phyloP scores from a whole-genome alignment of 2,113 vertebrate species.

The Gyps fulvus region DNA sequence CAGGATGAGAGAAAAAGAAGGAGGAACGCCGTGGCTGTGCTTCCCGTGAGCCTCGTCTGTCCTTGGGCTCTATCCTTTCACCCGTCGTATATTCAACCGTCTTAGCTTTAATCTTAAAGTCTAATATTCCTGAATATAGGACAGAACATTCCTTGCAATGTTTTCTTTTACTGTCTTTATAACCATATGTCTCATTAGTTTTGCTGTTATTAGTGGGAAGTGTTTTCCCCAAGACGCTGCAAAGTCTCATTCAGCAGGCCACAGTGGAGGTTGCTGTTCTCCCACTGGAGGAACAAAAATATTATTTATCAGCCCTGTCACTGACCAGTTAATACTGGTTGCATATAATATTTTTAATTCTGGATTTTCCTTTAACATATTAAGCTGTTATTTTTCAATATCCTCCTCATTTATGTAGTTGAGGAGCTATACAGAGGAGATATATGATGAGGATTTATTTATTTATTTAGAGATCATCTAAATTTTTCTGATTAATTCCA shows the following conservation, averaged over 20 bases:
- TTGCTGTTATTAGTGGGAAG: background rate
- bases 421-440: background rate
- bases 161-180: background rate
- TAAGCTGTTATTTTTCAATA: background rate
- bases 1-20: background rate
- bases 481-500: background rate
- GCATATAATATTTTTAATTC: background rate
- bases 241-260: too few species aligned
- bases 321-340: background rate
- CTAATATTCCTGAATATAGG: background rate
- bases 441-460: background rate
- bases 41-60: rapidly evolving
- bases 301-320: background rate
- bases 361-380: background rate
- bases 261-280: background rate
- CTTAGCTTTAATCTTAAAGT: background rate
- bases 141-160: background rate
- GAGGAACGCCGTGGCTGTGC: rapidly evolving
- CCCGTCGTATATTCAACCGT: rapidly evolving
- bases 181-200: background rate
- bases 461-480: background rate
- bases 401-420: background rate
- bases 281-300: background rate
- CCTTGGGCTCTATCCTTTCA: background rate
- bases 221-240: background rate